phyloP scores from a whole-genome alignment of 2,113 vertebrate genomes.

The Scortum barcoo region DNA sequence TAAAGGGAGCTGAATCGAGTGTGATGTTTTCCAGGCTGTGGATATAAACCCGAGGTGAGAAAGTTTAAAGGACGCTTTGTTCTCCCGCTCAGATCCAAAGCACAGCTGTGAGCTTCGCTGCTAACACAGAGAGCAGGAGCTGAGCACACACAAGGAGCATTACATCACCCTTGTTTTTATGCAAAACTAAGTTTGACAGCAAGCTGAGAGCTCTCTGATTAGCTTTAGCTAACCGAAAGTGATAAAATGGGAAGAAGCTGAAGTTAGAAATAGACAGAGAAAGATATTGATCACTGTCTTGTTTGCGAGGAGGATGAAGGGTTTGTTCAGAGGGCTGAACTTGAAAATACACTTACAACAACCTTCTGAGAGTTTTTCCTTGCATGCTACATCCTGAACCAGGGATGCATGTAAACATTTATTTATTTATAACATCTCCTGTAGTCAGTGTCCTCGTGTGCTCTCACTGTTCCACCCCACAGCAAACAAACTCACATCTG shows the following conservation, averaged over 20 bases:
- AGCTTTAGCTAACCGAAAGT: slow-evolving; percentile 8
- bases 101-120: slow-evolving; percentile 20
- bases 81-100: slow-evolving; percentile 23
- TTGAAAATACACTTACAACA: background rate
- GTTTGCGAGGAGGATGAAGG: background rate
- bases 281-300: slow-evolving; percentile 12
- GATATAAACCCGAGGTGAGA: slow-evolving; percentile 47
- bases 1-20: slow-evolving; percentile 36
- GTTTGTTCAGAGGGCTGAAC: slow-evolving; percentile 8
- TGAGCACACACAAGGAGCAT: background rate
- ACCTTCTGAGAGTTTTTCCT: slow-evolving; percentile 24
- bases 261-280: background rate
- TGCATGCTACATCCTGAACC: slow-evolving; percentile 14
- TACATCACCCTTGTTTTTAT: slow-evolving; percentile 10
- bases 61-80: slow-evolving; percentile 54
- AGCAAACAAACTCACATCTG: background rate
- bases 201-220: slow-evolving; percentile 30
- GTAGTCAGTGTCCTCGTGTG: slow-evolving; percentile 12
- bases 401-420: slow-evolving; percentile 39
- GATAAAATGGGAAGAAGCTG: slow-evolving; percentile 7
- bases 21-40: slow-evolving; percentile 61
- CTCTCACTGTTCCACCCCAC: slow-evolving; percentile 6
- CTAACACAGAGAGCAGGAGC: background rate
- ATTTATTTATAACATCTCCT: slow-evolving; percentile 40
- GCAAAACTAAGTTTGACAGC: slow-evolving; percentile 18